phyloP scores from a whole-genome alignment of 2,797 vertebrate genomes.

The Avahi laniger region DNA sequence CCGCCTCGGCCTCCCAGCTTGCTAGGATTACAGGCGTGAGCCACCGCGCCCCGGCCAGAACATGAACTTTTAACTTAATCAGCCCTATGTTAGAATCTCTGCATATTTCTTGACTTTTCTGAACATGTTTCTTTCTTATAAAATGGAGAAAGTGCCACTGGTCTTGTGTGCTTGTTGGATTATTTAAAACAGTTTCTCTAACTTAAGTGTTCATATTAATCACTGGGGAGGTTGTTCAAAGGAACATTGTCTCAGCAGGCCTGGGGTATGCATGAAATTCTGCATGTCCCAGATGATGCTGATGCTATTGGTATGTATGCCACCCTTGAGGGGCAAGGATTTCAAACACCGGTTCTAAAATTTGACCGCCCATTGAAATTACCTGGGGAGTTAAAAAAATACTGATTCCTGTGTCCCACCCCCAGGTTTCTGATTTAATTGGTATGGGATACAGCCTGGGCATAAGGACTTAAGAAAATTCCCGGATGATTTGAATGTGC shows the following conservation, averaged over 20 bases:
- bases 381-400: not conserved
- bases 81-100: not conserved
- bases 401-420: not conserved
- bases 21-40: no score
- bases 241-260: not conserved
- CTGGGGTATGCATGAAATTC: not conserved
- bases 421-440: conserved; percentile 2
- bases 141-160: not conserved
- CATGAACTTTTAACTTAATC: not conserved
- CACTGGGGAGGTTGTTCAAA: not conserved
- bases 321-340: not conserved
- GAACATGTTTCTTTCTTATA: not conserved
- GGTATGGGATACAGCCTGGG: not conserved
- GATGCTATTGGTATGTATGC: not conserved
- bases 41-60: not conserved
- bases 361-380: not conserved
- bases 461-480: not conserved
- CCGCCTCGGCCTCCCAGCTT: no score
- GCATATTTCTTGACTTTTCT: not conserved
- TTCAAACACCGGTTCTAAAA: not conserved
- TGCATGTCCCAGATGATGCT: not conserved
- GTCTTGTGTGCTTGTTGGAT: not conserved
- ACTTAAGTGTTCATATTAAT: not conserved
- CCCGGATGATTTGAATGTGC: not conserved
- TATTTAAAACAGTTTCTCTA: not conserved